Evolutionary conservation across 2,113 vertebrate species (phyloP), one percentile per base, ranked within the genome.

Genomic region (Macrotis lagotis): DNA sequence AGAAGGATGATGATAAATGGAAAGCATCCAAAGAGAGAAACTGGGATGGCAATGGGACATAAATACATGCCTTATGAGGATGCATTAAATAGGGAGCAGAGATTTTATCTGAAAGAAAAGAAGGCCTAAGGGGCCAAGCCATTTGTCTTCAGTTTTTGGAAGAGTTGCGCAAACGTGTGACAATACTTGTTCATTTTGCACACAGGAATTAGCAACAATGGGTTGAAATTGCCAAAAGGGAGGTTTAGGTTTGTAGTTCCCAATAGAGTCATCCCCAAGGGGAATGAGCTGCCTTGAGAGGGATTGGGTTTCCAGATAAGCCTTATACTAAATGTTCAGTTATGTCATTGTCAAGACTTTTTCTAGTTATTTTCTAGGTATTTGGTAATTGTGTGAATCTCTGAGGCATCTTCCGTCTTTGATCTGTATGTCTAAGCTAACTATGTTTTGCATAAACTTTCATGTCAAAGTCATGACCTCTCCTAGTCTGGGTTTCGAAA

Each of bases 371-470:
- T 83, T 83, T 83, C 66, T n/a, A 83, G n/a, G 37, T 24, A 2
- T 3, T 1, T 83, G 37, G n/a, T 83, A 24, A 24, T 83, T 83
- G n/a, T 83, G n/a, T 83, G 19, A n/a, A 7, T 83, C 4, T 74
- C 14, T 1, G 1, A 74, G 59, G 37, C n/a, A 37, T 44, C 66
- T 44, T 44, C 19, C 66, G 44, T 22, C 66, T 74, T 37, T 44
- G 37, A 44, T 83, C 48, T 92, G 3, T 0, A 31, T 94, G 0
- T 51, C 37, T 90, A 74, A n/a, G 12, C 66, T 25, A 92, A 90
- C 95, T 97, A 91, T 89, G 50, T 94, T 97, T 97, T 93, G 37
- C 96, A 98, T 97, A 97, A 97, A 94, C 92, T 97, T 98, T 98
- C 92, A 93, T 95, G 88, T 97, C 88, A 96, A 96, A 98, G 89